A percentile compares a stretch with the other conserved stretches of the same genome.
Evolutionary conservation across 2,888 invertebrate genomes (phyloP).

Genomic region (Apomyelois bistriatella): DNA sequence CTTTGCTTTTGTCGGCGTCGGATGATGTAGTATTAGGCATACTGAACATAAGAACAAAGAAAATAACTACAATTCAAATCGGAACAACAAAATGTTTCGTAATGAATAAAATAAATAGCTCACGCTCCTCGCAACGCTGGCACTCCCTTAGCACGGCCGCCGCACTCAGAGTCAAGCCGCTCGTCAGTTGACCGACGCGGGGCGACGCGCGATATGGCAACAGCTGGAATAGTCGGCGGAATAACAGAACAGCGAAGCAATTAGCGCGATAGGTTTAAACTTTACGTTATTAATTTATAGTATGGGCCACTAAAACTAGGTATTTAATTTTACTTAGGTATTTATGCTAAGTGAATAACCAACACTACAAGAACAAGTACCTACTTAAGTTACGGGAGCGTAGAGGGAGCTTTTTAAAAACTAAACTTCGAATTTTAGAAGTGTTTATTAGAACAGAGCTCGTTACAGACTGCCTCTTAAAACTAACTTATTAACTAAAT

Average conservation of each 20-base stretch:
- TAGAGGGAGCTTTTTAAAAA: too few species aligned
- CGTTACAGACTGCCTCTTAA: too few species aligned
- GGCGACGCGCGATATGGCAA: too few species aligned
- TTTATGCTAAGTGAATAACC: too few species aligned
- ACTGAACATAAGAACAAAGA: not conserved
- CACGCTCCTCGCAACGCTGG: not conserved
- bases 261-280: not conserved
- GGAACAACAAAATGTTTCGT: not conserved
- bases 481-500: too few species aligned
- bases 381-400: too few species aligned
- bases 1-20: not conserved
- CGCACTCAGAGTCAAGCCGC: too few species aligned
- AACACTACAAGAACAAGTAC: too few species aligned
- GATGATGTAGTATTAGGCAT: not conserved
- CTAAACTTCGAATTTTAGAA: too few species aligned
- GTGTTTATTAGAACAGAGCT: too few species aligned
- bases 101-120: not conserved
- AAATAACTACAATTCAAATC: not conserved
- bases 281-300: not conserved
- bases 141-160: not conserved
- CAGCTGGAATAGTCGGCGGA: not conserved
- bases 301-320: not conserved
- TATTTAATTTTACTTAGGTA: too few species aligned
- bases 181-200: too few species aligned
- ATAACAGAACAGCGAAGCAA: not conserved